Percentiles rank a stretch among this genome's conserved stretches.
phyloP scores from a whole-genome alignment of 2,797 vertebrate genomes.

The Trichosurus vulpecula region DNA sequence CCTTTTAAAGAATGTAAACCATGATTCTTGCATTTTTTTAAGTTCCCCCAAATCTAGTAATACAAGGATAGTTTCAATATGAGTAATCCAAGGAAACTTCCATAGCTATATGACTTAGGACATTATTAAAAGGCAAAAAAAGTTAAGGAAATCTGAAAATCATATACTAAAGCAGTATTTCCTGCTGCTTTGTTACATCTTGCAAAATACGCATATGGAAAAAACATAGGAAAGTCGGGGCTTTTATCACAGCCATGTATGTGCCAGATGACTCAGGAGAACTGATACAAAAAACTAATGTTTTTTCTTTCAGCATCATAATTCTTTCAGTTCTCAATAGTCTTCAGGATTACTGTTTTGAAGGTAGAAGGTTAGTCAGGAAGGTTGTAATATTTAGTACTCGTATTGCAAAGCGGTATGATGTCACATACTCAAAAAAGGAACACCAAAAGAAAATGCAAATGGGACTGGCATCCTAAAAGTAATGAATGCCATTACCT shows the following conservation, averaged over 20 bases:
- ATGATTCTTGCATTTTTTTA: constrained; percentile 39
- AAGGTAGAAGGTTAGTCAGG: constrained; percentile 33
- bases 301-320: not conserved
- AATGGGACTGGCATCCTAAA: constrained; percentile 61
- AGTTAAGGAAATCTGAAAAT: constrained; percentile 46
- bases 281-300: not conserved
- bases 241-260: not conserved
- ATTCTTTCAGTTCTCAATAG: not conserved
- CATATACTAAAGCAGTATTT: not conserved
- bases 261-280: not conserved
- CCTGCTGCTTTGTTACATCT: not conserved
- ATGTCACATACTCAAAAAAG: not conserved
- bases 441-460: constrained; percentile 32
- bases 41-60: not conserved
- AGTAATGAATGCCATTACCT: constrained; percentile 65
- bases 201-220: not conserved
- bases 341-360: not conserved
- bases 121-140: constrained; percentile 30
- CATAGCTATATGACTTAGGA: constrained; percentile 27
- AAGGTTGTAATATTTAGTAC: constrained; percentile 11
- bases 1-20: not conserved
- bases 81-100: constrained; percentile 8
- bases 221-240: not conserved
- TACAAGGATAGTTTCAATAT: not conserved
- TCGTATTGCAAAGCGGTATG: constrained; percentile 13